Evolutionary conservation across 2,888 invertebrate species (phyloP), one percentile per base, ranked within the genome.

Genomic region (Apodemia mormo): DNA sequence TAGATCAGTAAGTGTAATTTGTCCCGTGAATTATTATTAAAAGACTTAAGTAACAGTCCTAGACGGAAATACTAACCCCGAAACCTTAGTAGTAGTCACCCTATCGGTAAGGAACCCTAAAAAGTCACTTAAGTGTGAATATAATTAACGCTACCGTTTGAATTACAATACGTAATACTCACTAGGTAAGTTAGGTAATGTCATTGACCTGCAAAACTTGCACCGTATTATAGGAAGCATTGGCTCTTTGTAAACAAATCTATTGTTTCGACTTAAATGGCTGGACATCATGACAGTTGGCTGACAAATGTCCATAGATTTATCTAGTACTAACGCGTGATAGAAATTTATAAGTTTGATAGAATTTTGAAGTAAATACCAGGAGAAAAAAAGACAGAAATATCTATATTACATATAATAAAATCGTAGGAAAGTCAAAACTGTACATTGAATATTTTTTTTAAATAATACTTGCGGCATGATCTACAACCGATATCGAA

Each of bases 241-340:
- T 61, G 33, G 61, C 61, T 45, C 45, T 61, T 30, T 14, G 49
- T 52, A 61, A 14, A 61, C 30, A 61, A 61, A 61, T 33, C 61
- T 33, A 61, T 61, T 61, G 61, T 61, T 6, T 61, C 30, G 33
- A 30, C 33, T 61, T 61, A 33, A 61, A 61, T 58, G 61, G 61
- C 30, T 33, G 30, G 58, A 58, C 58, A 30, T 58, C 58, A 22
- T 58, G 58, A 58, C 58, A 61, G 33, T 33, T 61, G 49, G 49
- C 49, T 61, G 33, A 61, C 61, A 61, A 61, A 61, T 61, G 61
- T 61, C 49, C 49, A 33, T 30, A 61, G 61, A 61, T 61, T 29
- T 58, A 58, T 30, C 58, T 58, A 58, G 29, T 30, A 58, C 58
- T 30, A 5, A 5, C 58, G 30, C 58, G 30, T 61, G 61, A 61